Base-by-base conservation (phyloP, 2,113 vertebrate species). In the Solea senegalensis region DNA sequence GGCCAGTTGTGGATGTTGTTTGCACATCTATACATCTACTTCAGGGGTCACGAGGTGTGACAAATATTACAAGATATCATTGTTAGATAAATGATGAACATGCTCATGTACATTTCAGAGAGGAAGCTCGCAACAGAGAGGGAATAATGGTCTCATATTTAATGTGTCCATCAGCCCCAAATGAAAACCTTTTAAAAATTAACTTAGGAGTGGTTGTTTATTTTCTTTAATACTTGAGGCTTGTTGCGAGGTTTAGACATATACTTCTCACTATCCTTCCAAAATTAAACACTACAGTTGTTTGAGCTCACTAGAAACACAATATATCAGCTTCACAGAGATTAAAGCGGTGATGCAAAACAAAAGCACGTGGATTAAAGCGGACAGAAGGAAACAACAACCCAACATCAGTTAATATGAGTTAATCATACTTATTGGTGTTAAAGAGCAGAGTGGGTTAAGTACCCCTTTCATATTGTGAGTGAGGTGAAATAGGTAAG, bases 401-500 rank as follows among this genome's bases (percentile, higher is more conserved):
- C 54, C 41, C 28, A 50, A 6, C 10, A 3, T 55, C 13, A 65
- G 48, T 2, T 9, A 54, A 69, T 27, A 69, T 63, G 9, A 52
- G 66, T 43, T 28, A 73, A 56, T 13, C 1, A 45, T 11, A 54
- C 66, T 64, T 41, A 40, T 15, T 64, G 7, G 65, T 7, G 45
- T 21, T 65, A 66, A 53, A 63, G 28, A 58, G 34, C 21, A 74
- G 76, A 86, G 76, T 71, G 75, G 70, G 68, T 71, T 65, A 64
- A 83, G 74, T 45, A 50, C 65, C 81, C 80, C 73, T 50, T 80
- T 72, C 43, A 56, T 57, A 53, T 72, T 82, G 68, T 55, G 49
- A 78, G 65, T 77, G 51, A 65, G 73, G 80, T 72, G 61, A 80
- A 44, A 82, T 46, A 89, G 64, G 62, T 80, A 83, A 87, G 80